Evolutionary conservation across 2,113 vertebrate species (phyloP), one percentile per base, ranked within the genome.

Genomic region (Tupaia chinensis): DNA sequence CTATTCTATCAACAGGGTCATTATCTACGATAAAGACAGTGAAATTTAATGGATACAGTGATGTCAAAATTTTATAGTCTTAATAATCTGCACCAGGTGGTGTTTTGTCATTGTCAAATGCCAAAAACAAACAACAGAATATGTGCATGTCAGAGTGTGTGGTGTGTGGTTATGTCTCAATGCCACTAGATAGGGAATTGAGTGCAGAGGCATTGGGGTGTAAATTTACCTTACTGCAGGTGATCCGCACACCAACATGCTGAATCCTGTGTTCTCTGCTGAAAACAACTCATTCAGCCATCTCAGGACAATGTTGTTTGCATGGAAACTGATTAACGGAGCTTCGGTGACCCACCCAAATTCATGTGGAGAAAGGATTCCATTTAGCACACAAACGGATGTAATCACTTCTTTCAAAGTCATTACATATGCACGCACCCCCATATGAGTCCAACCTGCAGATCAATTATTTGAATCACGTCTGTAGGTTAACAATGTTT

Each of bases 21-120:
- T 15, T 5, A 27, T 6, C 10, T 23, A 9, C 25, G 19, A 60
- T 53, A 70, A 85, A 72, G 7, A 16, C 2, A 19, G 19, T 44
- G 5, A n/a, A 66, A 56, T 27, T 20, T 70, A 58, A 12, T 8
- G 27, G 83, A 4, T 72, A 80, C 78, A 72, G 54, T n/a, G 0
- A 53, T 14, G 20, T 76, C 34, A 53, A 32, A 66, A 83, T n/a
- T 0, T 0, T 34, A 19, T 69, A 44, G 25, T 3, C 7, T 44
- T 3, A 25, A 0, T 58, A 32, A 74, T 63, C 7, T 0, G 0
- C 54, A 53, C 14, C 22, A 20, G 4, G 23, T 14, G 17, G 34
- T 56, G 4, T 69, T 74, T 77, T 81, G 7, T 44, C 27, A 16
- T 85, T 10, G 83, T 25, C 19, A 58, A 19, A 60, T 0, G 1